phyloP scores from a whole-genome alignment of 2,797 vertebrate genomes.

The Gephyroberyx darwinii region DNA sequence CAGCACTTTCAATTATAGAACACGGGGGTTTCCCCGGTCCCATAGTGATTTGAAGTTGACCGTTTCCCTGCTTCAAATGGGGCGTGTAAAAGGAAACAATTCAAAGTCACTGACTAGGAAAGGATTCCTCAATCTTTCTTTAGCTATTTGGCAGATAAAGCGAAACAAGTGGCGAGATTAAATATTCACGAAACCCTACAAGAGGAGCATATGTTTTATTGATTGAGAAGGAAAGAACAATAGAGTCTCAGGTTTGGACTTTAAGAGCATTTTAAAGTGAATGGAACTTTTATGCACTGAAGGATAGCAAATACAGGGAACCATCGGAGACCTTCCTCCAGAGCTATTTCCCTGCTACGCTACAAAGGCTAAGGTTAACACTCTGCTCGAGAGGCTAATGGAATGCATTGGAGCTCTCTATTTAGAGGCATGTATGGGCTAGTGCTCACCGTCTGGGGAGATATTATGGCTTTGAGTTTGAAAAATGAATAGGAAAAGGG shows the following conservation, averaged over 20 bases:
- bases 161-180: constrained; percentile 76
- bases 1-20: not conserved
- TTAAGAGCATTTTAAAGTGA: constrained; percentile 67
- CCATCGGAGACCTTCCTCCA: constrained; percentile 48
- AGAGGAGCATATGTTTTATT: constrained; percentile 81
- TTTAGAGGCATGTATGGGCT: constrained; percentile 63
- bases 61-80: constrained; percentile 66
- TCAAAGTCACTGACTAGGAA: constrained; percentile 60
- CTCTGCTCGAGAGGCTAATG: constrained; percentile 74
- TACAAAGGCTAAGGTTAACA: constrained; percentile 70
- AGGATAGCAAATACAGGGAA: constrained; percentile 29
- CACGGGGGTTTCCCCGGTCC: constrained; percentile 8
- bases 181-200: constrained; percentile 79
- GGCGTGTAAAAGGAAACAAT: constrained; percentile 70
- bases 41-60: constrained; percentile 37
- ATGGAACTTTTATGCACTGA: constrained; percentile 46
- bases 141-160: constrained; percentile 73
- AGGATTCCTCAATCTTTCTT: constrained; percentile 68
- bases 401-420: constrained; percentile 62
- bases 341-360: constrained; percentile 65
- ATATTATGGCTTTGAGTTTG: constrained; percentile 74
- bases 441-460: constrained; percentile 71
- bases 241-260: constrained; percentile 62
- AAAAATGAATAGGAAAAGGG: constrained; percentile 70
- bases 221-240: constrained; percentile 77